A percentile compares a stretch with the other conserved stretches of the same genome.
phyloP scores from a whole-genome alignment of 2,797 vertebrate genomes.

The Emydoidea blandingii region DNA sequence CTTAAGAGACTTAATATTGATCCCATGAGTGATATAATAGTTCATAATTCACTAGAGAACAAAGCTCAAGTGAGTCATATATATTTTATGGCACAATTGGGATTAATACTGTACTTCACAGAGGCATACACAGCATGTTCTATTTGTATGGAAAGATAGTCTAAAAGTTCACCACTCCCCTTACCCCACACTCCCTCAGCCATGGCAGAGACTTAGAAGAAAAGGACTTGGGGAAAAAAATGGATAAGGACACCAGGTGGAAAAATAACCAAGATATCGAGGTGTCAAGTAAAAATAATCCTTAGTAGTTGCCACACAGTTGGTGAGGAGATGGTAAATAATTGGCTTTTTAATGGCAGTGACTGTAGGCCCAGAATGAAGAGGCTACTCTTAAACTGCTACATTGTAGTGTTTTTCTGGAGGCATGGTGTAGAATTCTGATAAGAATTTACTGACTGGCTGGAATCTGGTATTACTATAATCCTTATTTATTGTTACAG shows the following conservation, averaged over 20 bases:
- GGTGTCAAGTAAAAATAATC: accelerated
- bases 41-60: conserved; percentile 79
- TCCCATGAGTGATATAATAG: conserved; percentile 71
- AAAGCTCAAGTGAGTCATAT: conserved; percentile 74
- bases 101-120: conserved; percentile 73
- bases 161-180: conserved; percentile 47
- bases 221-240: conserved; percentile 16
- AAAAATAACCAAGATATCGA: neutral
- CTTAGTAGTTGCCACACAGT: neutral
- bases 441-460: neutral
- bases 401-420: accelerated
- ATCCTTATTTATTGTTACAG: neutral
- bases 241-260: neutral
- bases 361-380: neutral
- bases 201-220: conserved; percentile 16
- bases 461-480: neutral
- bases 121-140: conserved; percentile 57
- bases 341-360: neutral
- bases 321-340: accelerated
- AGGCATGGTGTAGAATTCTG: neutral
- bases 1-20: conserved; percentile 65
- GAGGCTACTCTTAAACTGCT: neutral
- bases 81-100: conserved; percentile 77
- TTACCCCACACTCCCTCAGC: conserved; percentile 9
- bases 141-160: conserved; percentile 46